A percentile compares a stretch with the other conserved stretches of the same genome.
These are phyloP conservation scores for Hirtodrosophila alboralis DNA, from an alignment of 2,888 invertebrate genomes.

Conservation along the genomic window DNA sequence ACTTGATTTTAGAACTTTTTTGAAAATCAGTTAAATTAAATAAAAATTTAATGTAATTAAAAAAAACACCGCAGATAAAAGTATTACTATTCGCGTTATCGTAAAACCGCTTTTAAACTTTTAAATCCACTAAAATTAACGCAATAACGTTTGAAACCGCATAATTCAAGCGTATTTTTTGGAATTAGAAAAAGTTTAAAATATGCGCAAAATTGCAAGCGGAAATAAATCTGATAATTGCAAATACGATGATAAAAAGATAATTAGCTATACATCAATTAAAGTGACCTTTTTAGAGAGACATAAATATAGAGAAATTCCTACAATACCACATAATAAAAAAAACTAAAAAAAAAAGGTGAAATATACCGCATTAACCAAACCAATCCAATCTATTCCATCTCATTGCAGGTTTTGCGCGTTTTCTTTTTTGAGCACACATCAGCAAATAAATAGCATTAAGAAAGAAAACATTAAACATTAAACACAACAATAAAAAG, in stretches of 20 bases:
- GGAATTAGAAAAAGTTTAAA: too few relatives aligned
- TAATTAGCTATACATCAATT: not conserved
- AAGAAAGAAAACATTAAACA: constrained; percentile 30
- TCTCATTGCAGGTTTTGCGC: constrained; percentile 69
- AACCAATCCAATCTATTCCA: constrained; percentile 39
- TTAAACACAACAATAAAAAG: constrained; percentile 19
- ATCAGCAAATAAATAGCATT: constrained; percentile 72
- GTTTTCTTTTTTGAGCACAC: constrained; percentile 68
- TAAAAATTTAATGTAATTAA: too few relatives aligned
- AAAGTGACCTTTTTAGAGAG: constrained; percentile 2
- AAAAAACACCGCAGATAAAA: too few relatives aligned
- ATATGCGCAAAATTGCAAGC: too few relatives aligned
- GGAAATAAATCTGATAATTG: not conserved
- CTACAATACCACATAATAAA: constrained; percentile 23
- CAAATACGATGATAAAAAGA: not conserved
- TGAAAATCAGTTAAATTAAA: too few relatives aligned
- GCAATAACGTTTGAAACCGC: too few relatives aligned
- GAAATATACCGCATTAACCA: constrained; percentile 19
- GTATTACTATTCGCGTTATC: too few relatives aligned
- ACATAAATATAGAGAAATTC: constrained; percentile 16
- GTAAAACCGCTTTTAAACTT: too few relatives aligned
- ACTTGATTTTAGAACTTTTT: too few relatives aligned
- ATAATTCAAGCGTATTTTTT: too few relatives aligned
- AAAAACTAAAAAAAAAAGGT: too few relatives aligned
- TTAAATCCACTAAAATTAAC: too few relatives aligned